phyloP scores from a whole-genome alignment of 2,797 vertebrate species.

The Microctenopoma steveboyesi region DNA sequence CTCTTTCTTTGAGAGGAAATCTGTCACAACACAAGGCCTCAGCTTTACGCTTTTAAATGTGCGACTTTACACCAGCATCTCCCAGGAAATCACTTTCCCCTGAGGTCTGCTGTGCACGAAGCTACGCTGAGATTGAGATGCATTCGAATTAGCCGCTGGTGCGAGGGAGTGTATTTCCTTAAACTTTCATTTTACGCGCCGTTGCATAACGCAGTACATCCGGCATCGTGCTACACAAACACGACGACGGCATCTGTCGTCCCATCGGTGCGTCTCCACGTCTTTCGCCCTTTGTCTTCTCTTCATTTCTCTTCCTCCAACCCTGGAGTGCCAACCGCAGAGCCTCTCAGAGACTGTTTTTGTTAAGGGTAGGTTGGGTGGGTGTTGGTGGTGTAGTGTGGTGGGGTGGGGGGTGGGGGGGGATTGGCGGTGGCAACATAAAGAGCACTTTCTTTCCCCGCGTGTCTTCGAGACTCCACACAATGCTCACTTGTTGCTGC shows the following conservation, averaged over 20 bases:
- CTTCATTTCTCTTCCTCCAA: slow-evolving; percentile 10
- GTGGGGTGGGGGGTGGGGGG: too few species aligned
- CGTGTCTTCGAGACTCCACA: slow-evolving; percentile 72
- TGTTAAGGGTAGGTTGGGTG: slow-evolving; percentile 34
- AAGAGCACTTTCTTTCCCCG: slow-evolving; percentile 74
- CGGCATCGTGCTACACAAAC: slow-evolving; percentile 46
- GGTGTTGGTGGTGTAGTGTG: too few species aligned
- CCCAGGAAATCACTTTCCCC: slow-evolving; percentile 1
- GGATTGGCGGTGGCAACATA: slow-evolving; percentile 42
- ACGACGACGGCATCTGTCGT: slow-evolving; percentile 38
- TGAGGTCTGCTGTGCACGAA: background rate
- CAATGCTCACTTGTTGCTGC: slow-evolving; percentile 75
- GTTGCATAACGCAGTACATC: slow-evolving; percentile 48
- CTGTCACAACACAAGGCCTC: too few species aligned
- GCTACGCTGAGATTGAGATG: slow-evolving; percentile 15
- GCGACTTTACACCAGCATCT: background rate
- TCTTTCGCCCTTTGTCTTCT: slow-evolving; percentile 7
- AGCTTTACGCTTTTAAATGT: background rate
- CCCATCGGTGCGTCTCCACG: slow-evolving; percentile 28
- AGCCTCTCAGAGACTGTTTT: slow-evolving; percentile 57
- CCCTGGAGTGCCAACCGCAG: slow-evolving; percentile 33
- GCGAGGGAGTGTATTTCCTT: slow-evolving; percentile 36
- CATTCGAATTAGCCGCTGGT: slow-evolving; percentile 11
- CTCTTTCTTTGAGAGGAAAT: slow-evolving; percentile 4
- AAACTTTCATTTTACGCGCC: slow-evolving; percentile 16